phyloP scores from a whole-genome alignment of 2,888 invertebrate species.

The Pyrgus malvae region DNA sequence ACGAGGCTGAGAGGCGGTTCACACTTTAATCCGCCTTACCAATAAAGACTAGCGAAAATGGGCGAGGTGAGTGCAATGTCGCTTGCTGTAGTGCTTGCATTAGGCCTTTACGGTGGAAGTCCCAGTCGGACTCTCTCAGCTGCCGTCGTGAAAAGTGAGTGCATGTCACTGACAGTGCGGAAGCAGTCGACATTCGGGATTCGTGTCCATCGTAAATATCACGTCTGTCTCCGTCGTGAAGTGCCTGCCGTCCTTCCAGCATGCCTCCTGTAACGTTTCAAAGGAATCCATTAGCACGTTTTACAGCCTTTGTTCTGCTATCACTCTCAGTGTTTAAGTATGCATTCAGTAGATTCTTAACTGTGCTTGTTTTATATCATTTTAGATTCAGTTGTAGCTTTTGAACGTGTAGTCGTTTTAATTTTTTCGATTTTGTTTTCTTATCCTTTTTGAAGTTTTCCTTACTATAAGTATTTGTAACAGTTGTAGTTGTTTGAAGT shows the following conservation, averaged over 20 bases:
- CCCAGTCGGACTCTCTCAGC: constrained; percentile 47
- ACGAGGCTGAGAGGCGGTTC: constrained; percentile 76
- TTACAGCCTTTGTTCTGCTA: constrained; percentile 55
- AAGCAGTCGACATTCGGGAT: constrained; percentile 47
- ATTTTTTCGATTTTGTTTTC: constrained; percentile 22
- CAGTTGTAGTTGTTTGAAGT: constrained; percentile 6
- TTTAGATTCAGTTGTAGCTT: constrained; percentile 21
- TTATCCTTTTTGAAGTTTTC: background rate
- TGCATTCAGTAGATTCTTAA: constrained; percentile 37
- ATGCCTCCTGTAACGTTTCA: constrained; percentile 41
- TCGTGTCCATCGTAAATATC: constrained; percentile 36
- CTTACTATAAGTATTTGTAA: background rate
- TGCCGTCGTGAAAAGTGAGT: constrained; percentile 72
- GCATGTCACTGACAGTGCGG: constrained; percentile 65
- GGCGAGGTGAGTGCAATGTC: constrained; percentile 80
- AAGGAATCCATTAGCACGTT: constrained; percentile 52
- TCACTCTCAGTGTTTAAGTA: constrained; percentile 34
- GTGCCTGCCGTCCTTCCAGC: constrained; percentile 51
- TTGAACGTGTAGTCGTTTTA: constrained; percentile 1
- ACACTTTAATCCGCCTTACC: constrained; percentile 75
- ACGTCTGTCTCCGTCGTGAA: constrained; percentile 50
- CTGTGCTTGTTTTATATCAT: constrained; percentile 28
- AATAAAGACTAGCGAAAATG: constrained; percentile 79
- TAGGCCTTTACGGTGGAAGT: constrained; percentile 61
- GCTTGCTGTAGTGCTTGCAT: constrained; percentile 73